These are phyloP conservation scores for Pangasius sanitwongsei DNA, from an alignment of 2,797 vertebrate species.

Conservation along the genomic window DNA sequence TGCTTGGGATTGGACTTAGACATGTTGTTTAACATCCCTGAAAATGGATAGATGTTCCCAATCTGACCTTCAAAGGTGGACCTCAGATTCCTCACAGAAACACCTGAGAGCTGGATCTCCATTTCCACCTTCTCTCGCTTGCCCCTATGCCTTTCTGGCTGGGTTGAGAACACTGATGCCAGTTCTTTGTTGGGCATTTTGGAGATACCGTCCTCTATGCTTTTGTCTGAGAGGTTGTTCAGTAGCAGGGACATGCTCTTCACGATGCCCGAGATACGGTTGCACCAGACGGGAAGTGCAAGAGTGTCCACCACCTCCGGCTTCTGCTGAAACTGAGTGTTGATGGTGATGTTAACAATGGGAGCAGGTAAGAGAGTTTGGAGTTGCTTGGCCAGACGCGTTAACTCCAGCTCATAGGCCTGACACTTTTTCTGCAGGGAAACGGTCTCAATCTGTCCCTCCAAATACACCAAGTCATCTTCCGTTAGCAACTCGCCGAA, in stretches of 20 bases:
- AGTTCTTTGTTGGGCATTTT: conserved; percentile 73
- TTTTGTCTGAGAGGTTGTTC: conserved; percentile 68
- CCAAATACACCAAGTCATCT: conserved; percentile 85
- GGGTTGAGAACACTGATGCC: conserved; percentile 71
- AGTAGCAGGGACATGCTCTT: conserved; percentile 86
- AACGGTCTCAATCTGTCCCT: conserved; percentile 85
- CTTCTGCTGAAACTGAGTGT: conserved; percentile 75
- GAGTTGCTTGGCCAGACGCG: conserved; percentile 81
- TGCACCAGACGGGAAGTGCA: conserved; percentile 83
- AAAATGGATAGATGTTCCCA: conserved; percentile 70
- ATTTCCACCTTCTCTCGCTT: conserved; percentile 72
- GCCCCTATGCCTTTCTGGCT: conserved; percentile 68
- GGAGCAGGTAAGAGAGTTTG: conserved; percentile 84
- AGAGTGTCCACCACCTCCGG: conserved; percentile 65
- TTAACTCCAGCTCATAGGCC: conserved; percentile 85
- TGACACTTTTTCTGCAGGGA: conserved; percentile 83
- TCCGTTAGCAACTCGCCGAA: conserved; percentile 92
- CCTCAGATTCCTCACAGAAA: conserved; percentile 83
- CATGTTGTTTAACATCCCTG: conserved; percentile 63
- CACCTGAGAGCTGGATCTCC: conserved; percentile 87
- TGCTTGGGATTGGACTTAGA: conserved; percentile 8
- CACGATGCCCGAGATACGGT: conserved; percentile 84
- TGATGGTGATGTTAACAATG: conserved; percentile 83
- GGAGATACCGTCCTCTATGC: conserved; percentile 55
- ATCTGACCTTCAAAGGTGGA: conserved; percentile 85